A percentile compares a stretch with the other conserved stretches of the same genome.
These are phyloP conservation scores for Chrysopa pallens DNA, from an alignment of 1,140 invertebrate genomes.

Conservation along the genomic window DNA sequence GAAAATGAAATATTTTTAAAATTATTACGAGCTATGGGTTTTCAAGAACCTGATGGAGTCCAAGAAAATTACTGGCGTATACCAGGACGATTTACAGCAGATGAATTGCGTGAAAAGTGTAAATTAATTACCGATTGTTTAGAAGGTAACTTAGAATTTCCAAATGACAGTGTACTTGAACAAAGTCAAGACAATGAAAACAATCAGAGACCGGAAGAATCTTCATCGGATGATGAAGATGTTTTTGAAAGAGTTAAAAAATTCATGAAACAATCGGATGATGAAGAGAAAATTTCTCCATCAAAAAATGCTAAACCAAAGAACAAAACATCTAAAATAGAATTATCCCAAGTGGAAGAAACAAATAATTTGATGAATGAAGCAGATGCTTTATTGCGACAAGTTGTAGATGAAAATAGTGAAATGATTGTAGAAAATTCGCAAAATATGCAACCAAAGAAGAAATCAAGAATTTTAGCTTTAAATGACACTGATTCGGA, in stretches of 20 bases:
- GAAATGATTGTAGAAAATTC: too few species aligned
- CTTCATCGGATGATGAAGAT: slow-evolving; percentile 15
- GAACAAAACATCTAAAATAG: too few species aligned
- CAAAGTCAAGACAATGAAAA: background rate
- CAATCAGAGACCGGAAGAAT: slow-evolving; percentile 5
- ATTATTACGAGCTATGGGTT: slow-evolving; percentile 33
- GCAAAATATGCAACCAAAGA: too few species aligned
- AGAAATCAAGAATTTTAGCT: too few species aligned
- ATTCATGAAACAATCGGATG: background rate
- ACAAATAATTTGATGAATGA: slow-evolving; percentile 7
- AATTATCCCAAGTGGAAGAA: too few species aligned
- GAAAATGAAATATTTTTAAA: slow-evolving; percentile 34
- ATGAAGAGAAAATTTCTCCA: too few species aligned
- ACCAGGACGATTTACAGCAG: slow-evolving; percentile 24
- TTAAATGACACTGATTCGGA: too few species aligned
- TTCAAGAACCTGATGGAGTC: slow-evolving; percentile 34
- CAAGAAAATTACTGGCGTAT: slow-evolving; percentile 43
- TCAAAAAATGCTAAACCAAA: too few species aligned
- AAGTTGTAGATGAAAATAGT: too few species aligned
- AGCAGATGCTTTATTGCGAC: background rate
- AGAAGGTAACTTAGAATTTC: slow-evolving; percentile 19
- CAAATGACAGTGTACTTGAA: slow-evolving; percentile 8
- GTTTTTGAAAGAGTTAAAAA: slow-evolving; percentile 16
- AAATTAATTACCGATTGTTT: slow-evolving; percentile 24
- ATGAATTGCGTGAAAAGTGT: slow-evolving; percentile 25